Evolutionary conservation across 2,113 vertebrate species (phyloP).

Genomic region (Petromus typicus): DNA sequence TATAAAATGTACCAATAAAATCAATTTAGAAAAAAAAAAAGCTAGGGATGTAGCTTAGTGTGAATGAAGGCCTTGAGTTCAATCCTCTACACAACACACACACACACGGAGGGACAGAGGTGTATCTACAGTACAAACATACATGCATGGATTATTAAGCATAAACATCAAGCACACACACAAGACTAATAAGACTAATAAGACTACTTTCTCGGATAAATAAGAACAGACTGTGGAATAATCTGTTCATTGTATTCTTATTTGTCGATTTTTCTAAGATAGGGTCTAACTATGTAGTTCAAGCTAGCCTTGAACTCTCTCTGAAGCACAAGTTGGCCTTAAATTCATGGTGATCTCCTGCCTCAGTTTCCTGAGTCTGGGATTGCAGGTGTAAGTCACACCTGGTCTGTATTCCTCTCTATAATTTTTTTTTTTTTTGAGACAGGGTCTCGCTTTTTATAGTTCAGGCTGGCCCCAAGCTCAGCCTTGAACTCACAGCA

Average conservation of each 20-base stretch:
- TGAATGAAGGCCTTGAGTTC: neutral
- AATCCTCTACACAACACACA: neutral
- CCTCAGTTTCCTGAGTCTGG: too few relatives aligned
- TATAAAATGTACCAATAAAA: too few relatives aligned
- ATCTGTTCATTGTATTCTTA: neutral
- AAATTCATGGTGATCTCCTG: too few relatives aligned
- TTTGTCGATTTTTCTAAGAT: neutral
- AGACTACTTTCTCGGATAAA: neutral
- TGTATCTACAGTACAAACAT: neutral
- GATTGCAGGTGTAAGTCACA: too few relatives aligned
- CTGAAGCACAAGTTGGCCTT: too few relatives aligned
- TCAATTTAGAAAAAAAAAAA: neutral
- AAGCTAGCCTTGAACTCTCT: too few relatives aligned
- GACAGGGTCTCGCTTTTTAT: too few relatives aligned
- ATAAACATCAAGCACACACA: neutral
- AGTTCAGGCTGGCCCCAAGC: too few relatives aligned
- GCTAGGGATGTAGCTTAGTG: neutral
- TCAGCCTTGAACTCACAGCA: too few relatives aligned
- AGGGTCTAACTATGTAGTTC: too few relatives aligned
- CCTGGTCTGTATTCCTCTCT: too few relatives aligned
- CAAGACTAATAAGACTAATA: neutral
- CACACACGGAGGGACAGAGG: neutral
- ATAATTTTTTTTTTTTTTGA: too few relatives aligned
- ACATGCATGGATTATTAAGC: neutral
- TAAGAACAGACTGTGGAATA: neutral